A percentile compares a stretch with the other conserved stretches of the same genome.
phyloP scores from a whole-genome alignment of 2,113 vertebrate species.

The Catagonus wagneri region DNA sequence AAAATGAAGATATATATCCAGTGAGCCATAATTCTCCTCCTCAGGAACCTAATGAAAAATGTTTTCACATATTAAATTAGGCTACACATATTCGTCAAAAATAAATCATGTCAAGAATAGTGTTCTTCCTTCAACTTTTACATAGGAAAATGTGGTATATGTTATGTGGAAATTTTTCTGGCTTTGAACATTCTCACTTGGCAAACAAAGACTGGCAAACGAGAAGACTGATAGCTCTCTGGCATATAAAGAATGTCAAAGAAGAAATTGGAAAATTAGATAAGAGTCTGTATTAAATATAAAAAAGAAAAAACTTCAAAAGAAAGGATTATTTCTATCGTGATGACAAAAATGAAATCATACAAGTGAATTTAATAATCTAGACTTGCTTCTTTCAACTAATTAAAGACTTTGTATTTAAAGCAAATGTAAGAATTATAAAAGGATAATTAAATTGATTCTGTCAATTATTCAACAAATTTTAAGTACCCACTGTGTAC shows the following conservation, averaged over 20 bases:
- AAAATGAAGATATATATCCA: conserved; percentile 40
- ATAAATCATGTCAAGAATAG: conserved; percentile 69
- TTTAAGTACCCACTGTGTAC: not conserved
- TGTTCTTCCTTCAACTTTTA: conserved; percentile 74
- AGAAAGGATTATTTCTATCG: conserved; percentile 48
- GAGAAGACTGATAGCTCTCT: conserved; percentile 56
- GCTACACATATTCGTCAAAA: conserved; percentile 73
- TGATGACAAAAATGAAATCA: conserved; percentile 50
- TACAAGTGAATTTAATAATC: conserved; percentile 35
- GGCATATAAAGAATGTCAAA: conserved; percentile 42
- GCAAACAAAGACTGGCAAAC: conserved; percentile 67
- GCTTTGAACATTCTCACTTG: conserved; percentile 69
- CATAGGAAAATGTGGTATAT: conserved; percentile 60
- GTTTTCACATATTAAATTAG: conserved; percentile 72
- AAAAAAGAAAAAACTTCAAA: conserved; percentile 46
- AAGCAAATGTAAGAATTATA: conserved; percentile 45
- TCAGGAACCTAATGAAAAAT: conserved; percentile 71
- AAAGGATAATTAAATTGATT: conserved; percentile 53
- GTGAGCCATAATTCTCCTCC: conserved; percentile 48
- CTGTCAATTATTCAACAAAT: conserved; percentile 31
- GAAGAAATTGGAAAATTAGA: conserved; percentile 65
- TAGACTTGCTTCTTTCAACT: conserved; percentile 33
- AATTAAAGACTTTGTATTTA: conserved; percentile 60
- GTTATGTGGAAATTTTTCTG: conserved; percentile 62
- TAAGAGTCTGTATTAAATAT: conserved; percentile 38